A percentile compares a stretch with the other conserved stretches of the same genome.
phyloP scores from a whole-genome alignment of 2,113 vertebrate genomes.

The Spermophilus dauricus region DNA sequence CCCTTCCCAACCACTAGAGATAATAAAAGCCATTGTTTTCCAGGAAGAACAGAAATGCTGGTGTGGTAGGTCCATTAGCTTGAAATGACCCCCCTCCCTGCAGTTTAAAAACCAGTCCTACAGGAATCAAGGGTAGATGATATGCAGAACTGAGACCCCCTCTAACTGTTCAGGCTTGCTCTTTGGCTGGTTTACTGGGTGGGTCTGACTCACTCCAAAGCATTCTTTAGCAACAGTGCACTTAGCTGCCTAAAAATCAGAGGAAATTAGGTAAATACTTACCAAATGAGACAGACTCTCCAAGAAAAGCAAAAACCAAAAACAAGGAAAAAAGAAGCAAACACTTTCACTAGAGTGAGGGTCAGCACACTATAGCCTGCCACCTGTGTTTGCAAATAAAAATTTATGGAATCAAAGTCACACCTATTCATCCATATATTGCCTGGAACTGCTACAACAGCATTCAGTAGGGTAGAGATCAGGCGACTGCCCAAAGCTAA shows the following conservation, averaged over 20 bases:
- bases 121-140: no score
- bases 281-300: neutral
- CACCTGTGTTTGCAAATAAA: neutral
- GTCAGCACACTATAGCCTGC: neutral
- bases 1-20: neutral
- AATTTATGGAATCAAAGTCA: neutral
- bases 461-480: neutral
- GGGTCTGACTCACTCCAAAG: neutral
- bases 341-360: neutral
- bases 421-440: neutral
- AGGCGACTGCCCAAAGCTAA: neutral
- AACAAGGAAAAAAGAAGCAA: neutral
- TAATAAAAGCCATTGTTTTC: conserved; percentile 10
- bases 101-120: neutral
- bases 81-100: neutral
- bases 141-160: no score
- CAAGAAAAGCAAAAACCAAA: neutral
- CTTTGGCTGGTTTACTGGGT: neutral
- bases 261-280: neutral
- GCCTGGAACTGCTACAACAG: neutral
- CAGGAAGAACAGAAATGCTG: neutral
- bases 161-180: neutral
- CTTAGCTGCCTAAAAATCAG: neutral
- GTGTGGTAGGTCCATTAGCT: neutral
- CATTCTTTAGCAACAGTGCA: neutral